Evolutionary conservation across 30 jellyfish, hydroid and myxozoan genomes (phyloP), one percentile per base, ranked within the genome.

Genomic region (Calvadosia cruxmelitensis): DNA sequence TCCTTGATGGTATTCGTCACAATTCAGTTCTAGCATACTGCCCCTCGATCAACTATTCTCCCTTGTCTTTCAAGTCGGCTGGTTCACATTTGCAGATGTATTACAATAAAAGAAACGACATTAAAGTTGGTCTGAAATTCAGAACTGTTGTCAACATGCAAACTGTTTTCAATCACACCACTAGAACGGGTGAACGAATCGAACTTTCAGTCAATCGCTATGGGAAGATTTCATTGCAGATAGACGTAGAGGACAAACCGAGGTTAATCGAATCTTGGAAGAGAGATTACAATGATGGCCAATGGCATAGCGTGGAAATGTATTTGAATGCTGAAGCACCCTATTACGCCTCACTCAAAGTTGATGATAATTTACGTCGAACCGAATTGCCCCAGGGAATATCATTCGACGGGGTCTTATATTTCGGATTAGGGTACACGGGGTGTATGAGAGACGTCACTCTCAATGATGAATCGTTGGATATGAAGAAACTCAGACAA

Each of bases 401-500:
- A 50, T 15, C 52, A 0, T 91, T 91, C 74, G 72, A 91, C 63
- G 95, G 95, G 0, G 83, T 85, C 3, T 53, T 91, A 12, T 82
- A 91, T 67, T 34, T 80, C 69, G 99, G 99, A 0, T 83, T 82
- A 51, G 99, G 99, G 3, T 91, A 77, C 69, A 91, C 99, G 42
- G 99, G 99, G 0, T 91, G 99, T 69, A 91, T 91, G 99, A 77
- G 93, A 83, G 93, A 82, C 62, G 49, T 91, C 49, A 51, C 64
- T 7, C 73, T 91, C 29, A 91, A 91, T 74, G 87, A 78, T 34
- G 78, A 78, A 20, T 82, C 63, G 1, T 64, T 91, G 30, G 64
- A 64, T 7, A 20, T 42, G 10, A 20, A 42, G 10, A 42, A 42
- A 42, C 20, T 42, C 10, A 71, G 82, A 1, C 71, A 73, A 53